Base-by-base conservation (phyloP, 2,797 vertebrate species). In the Syngnathus acus region DNA sequence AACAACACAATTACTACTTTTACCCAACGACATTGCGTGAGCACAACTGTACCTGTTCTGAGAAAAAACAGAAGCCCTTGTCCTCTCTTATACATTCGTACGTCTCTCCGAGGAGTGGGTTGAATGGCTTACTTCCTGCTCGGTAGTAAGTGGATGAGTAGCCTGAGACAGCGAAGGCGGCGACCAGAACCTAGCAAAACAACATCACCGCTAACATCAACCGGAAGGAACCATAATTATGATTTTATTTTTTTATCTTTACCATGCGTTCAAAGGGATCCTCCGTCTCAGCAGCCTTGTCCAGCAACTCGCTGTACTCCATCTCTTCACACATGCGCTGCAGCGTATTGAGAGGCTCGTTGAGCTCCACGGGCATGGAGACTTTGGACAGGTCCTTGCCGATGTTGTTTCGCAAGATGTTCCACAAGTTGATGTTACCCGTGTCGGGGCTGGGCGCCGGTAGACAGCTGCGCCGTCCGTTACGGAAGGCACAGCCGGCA, bases 51-150 rank as follows among this genome's bases (percentile, higher is more conserved):
- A 97, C 97, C 93, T 99, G 97, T 85, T 99, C 97, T 32, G 97
- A 94, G 86, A 98, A 95, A 89, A 98, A 99, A 81, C 97, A 92
- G 88, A 98, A 95, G 84, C 97, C 96, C 88, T 98, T 99, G 88
- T 99, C 97, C 89, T 99, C 97, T 77, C 97, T 91, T 79, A 99
- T 94, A 91, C 95, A 97, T 91, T 99, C 97, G 0, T 97, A 99
- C 2, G 94, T 96, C 89, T 99, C 97, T 82, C 97, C 97, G 6
- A 99, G 96, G 66, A 99, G 84, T 42, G 97, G 97, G 86, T 99
- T 99, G 89, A 99, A 99, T 88, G 97, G 97, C 91, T 99, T 99
- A 86, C 96, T 98, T 92, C 97, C 97, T 81, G 97, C 97, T 92
- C 97, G 93, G 72, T 96, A 99, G 83, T 98, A 99, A 0, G 97